Percentiles rank a stretch among this genome's conserved stretches.
Evolutionary conservation across 2,888 invertebrate genomes (phyloP).

Genomic region (Dolichomitus sp.): DNA sequence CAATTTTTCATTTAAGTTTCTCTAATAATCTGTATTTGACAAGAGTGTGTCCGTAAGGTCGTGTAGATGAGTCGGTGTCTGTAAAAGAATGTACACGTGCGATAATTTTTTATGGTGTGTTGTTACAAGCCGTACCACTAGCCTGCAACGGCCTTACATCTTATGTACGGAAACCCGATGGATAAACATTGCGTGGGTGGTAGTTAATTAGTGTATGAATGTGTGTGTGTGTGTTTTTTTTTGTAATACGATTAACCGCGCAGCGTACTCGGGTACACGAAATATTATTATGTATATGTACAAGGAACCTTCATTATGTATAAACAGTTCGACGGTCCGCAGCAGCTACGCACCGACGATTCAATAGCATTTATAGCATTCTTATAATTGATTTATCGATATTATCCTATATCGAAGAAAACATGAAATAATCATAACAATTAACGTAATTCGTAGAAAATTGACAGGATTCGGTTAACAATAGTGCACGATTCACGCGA

Average conservation of each 20-base stretch:
- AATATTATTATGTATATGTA: constrained; percentile 74
- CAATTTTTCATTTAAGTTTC: constrained; percentile 64
- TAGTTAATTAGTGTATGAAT: background rate
- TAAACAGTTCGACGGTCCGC: constrained; percentile 73
- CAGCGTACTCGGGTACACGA: constrained; percentile 61
- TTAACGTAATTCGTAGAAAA: constrained; percentile 71
- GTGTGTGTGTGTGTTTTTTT: constrained; percentile 41
- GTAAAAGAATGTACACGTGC: constrained; percentile 82
- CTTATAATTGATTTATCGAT: constrained; percentile 69
- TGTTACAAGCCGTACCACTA: constrained; percentile 75
- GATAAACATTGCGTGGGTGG: constrained; percentile 69
- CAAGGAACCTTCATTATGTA: constrained; percentile 73
- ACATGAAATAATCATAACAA: constrained; percentile 63
- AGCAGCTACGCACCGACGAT: constrained; percentile 68
- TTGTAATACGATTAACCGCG: constrained; percentile 60
- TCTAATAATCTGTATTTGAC: constrained; percentile 79
- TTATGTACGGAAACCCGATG: constrained; percentile 70
- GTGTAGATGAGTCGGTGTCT: constrained; percentile 71
- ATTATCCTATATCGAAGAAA: constrained; percentile 60
- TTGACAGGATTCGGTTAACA: constrained; percentile 62
- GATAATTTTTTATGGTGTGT: constrained; percentile 71
- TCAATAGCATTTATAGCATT: constrained; percentile 67
- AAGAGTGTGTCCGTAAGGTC: constrained; percentile 67
- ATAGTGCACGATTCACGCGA: constrained; percentile 25
- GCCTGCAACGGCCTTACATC: constrained; percentile 70